Base-by-base conservation (phyloP, 2,888 invertebrate species). In the Melieria omissa region DNA sequence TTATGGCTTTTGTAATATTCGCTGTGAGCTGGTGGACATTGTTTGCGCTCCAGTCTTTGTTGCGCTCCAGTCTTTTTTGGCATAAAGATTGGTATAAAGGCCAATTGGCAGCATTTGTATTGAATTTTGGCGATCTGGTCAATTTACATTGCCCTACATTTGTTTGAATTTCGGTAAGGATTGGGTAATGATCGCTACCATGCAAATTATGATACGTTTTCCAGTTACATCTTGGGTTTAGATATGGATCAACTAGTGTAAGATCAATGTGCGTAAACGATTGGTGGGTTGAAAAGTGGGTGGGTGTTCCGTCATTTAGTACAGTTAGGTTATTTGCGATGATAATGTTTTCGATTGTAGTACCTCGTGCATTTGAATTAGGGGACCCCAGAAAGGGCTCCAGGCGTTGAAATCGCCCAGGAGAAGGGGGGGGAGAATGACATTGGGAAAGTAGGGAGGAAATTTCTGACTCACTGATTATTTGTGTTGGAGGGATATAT, bases 1-100 rank as follows among this genome's bases (percentile, higher is more conserved):
- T 57, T 16, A 57, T 57, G 16, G 55, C 55, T 57, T 57, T 57
- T 57, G 55, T 57, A 41, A 57, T 57, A 41, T 57, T 57, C 7
- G 1, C 55, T 10, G 55, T 41, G 9, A 29, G 55, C 41, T n/a
- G 55, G 41, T 57, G 55, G 41, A 57, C 14, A 57, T 57, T 57
- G 9, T 16, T 8, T 7, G 16, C 41, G 55, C 9, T 14, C 55
- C n/a, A n/a, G n/a, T n/a, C n/a, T n/a, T n/a, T n/a, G n/a, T n/a
- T n/a, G n/a, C n/a, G n/a, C n/a, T n/a, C n/a, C 55, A 57, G 16
- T 57, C 41, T 57, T 57, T 29, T 29, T 29, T 29, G 29, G 29
- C 29, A 29, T 29, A 29, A 29, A 29, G 29, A 29, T 29, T 29
- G 29, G 29, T 29, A 29, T 29, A 29, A 29, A 29, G 29, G 4